Conservation (phyloP, 1,140 invertebrate species). For the Condylostylus longicornis region DNA sequence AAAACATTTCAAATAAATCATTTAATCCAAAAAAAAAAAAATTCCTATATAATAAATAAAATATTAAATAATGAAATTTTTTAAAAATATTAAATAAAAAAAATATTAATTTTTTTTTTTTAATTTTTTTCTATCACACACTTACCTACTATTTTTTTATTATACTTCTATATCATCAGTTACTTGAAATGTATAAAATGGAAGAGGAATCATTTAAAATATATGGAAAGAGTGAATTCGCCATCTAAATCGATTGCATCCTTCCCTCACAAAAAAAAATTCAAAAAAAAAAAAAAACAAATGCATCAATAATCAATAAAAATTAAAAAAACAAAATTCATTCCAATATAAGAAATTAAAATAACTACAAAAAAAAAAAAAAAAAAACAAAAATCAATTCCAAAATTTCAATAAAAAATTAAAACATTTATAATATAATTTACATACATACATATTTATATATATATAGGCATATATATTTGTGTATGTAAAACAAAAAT, state of each 20-base stretch:
- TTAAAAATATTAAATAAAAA: slow-evolving; percentile 22
- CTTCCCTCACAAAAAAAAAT: no score
- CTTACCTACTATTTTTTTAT: not conserved
- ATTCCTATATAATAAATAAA: slow-evolving; percentile 23
- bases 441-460: slow-evolving; percentile 8
- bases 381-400: no score
- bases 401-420: slow-evolving; percentile 4
- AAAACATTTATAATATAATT: slow-evolving; percentile 7
- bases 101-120: not conserved
- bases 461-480: slow-evolving; percentile 3
- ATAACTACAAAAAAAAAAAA: slow-evolving; percentile 3
- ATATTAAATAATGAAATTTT: slow-evolving; percentile 27
- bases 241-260: slow-evolving; percentile 46
- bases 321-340: slow-evolving; percentile 5
- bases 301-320: slow-evolving; percentile 4
- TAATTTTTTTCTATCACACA: not conserved
- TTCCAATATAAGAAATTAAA: slow-evolving; percentile 7
- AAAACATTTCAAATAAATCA: no score
- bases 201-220: slow-evolving; percentile 85
- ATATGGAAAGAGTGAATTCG: slow-evolving; percentile 78
- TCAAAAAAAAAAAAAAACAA: slow-evolving; percentile 6
- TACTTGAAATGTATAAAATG: slow-evolving; percentile 89
- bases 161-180: slow-evolving; percentile 37
- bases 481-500: no score
- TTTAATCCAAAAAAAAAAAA: slow-evolving; percentile 14